A percentile compares a stretch with the other conserved stretches of the same genome.
Evolutionary conservation across 2,888 invertebrate genomes (phyloP).

Genomic region (Leptinotarsa peninsularis): DNA sequence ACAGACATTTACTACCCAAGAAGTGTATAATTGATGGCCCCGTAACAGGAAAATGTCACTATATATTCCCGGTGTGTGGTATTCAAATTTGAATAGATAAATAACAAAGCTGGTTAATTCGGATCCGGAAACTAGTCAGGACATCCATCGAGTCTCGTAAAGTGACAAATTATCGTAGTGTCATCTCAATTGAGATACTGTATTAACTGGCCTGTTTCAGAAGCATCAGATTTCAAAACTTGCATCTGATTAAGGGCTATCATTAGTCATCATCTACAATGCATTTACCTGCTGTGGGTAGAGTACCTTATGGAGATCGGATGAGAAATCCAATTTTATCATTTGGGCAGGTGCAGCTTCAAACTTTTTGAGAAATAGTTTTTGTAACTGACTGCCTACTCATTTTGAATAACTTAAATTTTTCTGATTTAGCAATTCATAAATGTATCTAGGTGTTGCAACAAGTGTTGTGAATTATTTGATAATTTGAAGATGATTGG

Average conservation of each 20-base stretch:
- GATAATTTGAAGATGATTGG: no score
- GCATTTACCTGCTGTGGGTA: not conserved
- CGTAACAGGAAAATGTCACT: slow-evolving; percentile 10
- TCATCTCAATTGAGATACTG: slow-evolving; percentile 11
- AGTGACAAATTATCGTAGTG: slow-evolving; percentile 3
- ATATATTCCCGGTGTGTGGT: slow-evolving; percentile 10
- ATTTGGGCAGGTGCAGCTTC: no score
- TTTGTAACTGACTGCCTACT: no score
- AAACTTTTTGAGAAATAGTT: no score
- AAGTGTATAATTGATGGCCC: not conserved
- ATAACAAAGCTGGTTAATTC: slow-evolving; percentile 5
- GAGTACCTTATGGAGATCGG: not conserved
- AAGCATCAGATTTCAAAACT: slow-evolving; percentile 8
- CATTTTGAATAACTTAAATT: no score
- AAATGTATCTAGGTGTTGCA: no score
- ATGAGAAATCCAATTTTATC: not conserved
- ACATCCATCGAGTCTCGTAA: slow-evolving; percentile 2
- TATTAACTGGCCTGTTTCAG: not conserved
- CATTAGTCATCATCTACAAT: not conserved
- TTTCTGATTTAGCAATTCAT: no score
- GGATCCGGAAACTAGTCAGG: slow-evolving; percentile 14
- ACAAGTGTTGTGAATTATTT: no score
- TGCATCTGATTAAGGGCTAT: not conserved
- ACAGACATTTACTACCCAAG: slow-evolving; percentile 14
- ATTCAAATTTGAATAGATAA: slow-evolving; percentile 17